Percentiles rank a stretch among this genome's conserved stretches.
These are phyloP conservation scores for Lytechinus variegatus DNA, from an alignment of 35 echinoderm and acorn worm species.

Conservation along the genomic window DNA sequence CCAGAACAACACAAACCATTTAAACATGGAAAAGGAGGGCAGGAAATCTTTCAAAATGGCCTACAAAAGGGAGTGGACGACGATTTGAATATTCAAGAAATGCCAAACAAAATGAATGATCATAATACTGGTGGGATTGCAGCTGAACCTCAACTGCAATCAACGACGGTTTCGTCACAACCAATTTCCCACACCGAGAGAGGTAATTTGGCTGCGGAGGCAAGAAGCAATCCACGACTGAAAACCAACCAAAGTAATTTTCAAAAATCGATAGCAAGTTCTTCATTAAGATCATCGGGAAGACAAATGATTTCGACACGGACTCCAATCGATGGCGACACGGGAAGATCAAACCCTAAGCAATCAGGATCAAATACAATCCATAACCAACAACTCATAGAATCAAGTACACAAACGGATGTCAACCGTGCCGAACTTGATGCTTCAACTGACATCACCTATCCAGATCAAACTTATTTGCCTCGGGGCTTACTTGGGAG, in stretches of 20 bases:
- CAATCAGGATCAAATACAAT: background rate
- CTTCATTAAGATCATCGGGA: background rate
- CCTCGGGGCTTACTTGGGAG: background rate
- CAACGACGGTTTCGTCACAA: background rate
- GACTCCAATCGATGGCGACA: background rate
- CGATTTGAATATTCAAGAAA: background rate
- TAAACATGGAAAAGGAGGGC: background rate
- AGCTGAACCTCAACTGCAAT: background rate
- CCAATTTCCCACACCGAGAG: background rate
- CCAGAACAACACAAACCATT: background rate
- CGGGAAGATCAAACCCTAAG: background rate
- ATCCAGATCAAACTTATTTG: background rate
- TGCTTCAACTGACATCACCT: background rate
- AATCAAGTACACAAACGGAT: background rate
- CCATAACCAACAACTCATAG: background rate
- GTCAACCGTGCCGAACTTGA: background rate
- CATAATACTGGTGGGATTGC: background rate
- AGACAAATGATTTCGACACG: background rate
- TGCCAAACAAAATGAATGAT: background rate
- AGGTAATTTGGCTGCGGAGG: background rate
- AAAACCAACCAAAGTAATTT: background rate
- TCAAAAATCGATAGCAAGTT: background rate
- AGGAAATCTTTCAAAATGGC: background rate
- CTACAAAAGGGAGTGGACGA: background rate
- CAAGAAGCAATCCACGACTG: background rate